Evolutionary conservation across 2,797 vertebrate species (phyloP).

Genomic region (Spatula versicolor): DNA sequence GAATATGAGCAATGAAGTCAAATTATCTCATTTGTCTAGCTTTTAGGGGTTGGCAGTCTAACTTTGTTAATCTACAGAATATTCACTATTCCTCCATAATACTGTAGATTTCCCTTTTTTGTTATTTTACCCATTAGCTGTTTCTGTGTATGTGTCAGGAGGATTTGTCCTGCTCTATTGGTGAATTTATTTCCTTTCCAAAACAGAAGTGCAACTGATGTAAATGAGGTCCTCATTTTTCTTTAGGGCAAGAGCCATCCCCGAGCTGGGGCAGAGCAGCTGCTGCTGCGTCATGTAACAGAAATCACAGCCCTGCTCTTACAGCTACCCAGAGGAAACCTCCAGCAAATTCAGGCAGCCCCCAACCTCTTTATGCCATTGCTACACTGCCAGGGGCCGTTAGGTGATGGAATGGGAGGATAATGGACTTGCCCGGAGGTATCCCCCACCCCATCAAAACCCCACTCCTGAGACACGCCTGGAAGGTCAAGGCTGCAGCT

Average conservation of each 20-base stretch:
- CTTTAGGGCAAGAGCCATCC: background rate
- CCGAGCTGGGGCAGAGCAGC: conserved; percentile 6
- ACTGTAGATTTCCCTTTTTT: background rate
- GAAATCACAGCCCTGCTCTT: conserved; percentile 7
- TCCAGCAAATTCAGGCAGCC: conserved; percentile 21
- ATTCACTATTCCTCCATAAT: background rate
- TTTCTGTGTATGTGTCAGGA: background rate
- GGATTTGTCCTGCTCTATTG: background rate
- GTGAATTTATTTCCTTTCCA: conserved; percentile 16
- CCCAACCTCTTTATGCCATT: background rate
- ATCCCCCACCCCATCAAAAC: background rate
- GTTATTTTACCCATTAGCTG: background rate
- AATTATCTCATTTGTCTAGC: background rate
- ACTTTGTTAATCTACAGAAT: background rate
- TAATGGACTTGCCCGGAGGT: background rate
- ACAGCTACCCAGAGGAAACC: conserved; percentile 19
- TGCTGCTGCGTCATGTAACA: background rate
- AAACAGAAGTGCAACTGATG: background rate
- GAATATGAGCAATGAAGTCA: background rate
- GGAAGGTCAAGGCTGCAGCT: background rate
- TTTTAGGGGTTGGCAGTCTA: background rate
- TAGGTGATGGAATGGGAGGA: conserved; percentile 24
- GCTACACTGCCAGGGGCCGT: background rate
- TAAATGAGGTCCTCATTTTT: background rate
- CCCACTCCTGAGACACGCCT: background rate